Conservation (phyloP, 2,888 invertebrate species). For the Dione juno region DNA sequence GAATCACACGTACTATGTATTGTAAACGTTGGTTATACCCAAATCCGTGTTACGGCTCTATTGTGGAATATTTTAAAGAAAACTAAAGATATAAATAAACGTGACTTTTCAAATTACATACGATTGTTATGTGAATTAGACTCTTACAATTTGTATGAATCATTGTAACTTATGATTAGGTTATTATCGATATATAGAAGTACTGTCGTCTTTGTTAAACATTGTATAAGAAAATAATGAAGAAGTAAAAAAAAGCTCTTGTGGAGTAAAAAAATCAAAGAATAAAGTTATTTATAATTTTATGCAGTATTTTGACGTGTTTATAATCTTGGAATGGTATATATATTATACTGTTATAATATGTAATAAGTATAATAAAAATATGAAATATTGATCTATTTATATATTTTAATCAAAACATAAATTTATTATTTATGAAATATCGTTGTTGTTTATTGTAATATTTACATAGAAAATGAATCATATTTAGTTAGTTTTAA, state of each 20-base stretch:
- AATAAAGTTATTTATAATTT: too few relatives aligned
- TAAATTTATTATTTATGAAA: conserved; percentile 2
- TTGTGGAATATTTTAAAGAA: conserved; percentile 41
- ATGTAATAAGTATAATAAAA: not conserved
- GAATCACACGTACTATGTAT: conserved; percentile 37
- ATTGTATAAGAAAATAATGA: too few relatives aligned
- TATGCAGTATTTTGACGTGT: too few relatives aligned
- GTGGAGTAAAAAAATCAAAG: too few relatives aligned
- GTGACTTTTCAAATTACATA: conserved; percentile 38
- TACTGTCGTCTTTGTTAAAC: not conserved
- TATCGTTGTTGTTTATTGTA: not conserved
- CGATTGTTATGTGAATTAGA: conserved; percentile 35
- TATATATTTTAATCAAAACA: conserved; percentile 1
- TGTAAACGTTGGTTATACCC: conserved; percentile 41
- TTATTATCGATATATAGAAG: not conserved
- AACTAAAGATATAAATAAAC: conserved; percentile 34
- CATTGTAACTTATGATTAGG: not conserved
- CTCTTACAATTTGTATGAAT: conserved; percentile 13
- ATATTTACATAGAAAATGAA: not conserved
- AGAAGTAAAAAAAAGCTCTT: too few relatives aligned
- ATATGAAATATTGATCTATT: not conserved
- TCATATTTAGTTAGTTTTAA: not conserved
- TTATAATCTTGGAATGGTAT: too few relatives aligned
- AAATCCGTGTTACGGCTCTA: conserved; percentile 46
- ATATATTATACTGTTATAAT: not conserved